These are phyloP conservation scores for Galago senegalensis DNA, from an alignment of 2,797 vertebrate species.

Conservation along the genomic window DNA sequence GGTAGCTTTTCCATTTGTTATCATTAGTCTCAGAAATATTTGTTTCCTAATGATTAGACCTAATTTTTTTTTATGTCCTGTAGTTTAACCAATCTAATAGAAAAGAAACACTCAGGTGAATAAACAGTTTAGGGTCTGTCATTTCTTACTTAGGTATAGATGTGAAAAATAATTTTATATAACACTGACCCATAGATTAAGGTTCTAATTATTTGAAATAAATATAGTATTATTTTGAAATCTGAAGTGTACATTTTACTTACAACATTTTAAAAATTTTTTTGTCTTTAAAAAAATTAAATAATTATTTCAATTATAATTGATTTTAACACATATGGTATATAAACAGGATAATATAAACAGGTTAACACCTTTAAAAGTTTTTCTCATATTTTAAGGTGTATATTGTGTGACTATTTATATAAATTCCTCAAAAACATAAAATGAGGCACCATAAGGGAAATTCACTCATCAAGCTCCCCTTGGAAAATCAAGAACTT, in stretches of 20 bases:
- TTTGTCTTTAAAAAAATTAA: neutral
- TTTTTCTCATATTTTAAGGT: neutral
- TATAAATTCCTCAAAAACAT: neutral
- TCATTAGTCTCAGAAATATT: neutral
- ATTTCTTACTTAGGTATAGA: neutral
- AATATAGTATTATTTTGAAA: neutral
- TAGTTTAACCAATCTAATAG: neutral
- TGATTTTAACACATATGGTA: neutral
- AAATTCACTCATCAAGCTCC: neutral
- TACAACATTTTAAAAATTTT: neutral
- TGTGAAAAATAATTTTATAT: neutral
- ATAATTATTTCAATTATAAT: constrained; percentile 11
- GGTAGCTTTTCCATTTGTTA: neutral
- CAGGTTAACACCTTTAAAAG: neutral
- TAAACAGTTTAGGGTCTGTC: neutral
- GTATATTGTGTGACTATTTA: neutral
- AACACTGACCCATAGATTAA: neutral
- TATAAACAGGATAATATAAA: neutral
- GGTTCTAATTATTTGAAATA: neutral
- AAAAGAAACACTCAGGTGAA: neutral
- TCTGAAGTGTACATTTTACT: neutral
- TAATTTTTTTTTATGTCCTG: neutral
- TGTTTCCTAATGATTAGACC: neutral
- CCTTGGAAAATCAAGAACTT: neutral
- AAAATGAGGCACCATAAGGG: neutral